Base-by-base conservation (phyloP, 2,888 invertebrate genomes). In the Plusia festucae region DNA sequence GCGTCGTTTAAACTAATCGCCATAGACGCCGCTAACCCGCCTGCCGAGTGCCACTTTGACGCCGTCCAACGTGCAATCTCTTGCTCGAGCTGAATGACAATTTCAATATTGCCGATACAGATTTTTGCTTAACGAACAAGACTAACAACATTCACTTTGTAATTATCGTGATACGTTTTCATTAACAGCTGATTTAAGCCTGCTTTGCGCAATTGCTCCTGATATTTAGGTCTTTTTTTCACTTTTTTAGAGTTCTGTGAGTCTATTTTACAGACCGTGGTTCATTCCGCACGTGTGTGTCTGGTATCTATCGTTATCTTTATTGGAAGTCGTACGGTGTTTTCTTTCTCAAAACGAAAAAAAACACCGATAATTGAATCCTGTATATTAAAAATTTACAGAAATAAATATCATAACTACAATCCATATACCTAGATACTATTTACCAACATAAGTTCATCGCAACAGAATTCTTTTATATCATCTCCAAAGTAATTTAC, bases 1-100 rank as follows among this genome's bases (percentile, higher is more conserved):
- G 89, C 88, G 89, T 86, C 90, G 88, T 90, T 92, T 91, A 91
- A 91, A 89, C 88, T 93, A 93, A 93, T 93, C 90, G 85, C 83
- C 81, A 78, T 79, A 82, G 88, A 84, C 84, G 87, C 87, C 84
- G 82, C 82, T 85, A 80, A 80, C 82, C 75, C 79, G 78, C 76
- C 78, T 62, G 68, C 68, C 76, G 79, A 81, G 74, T 83, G 83
- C 84, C 85, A 85, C 81, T 82, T 85, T 82, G 88, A 86, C 87
- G 90, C 89, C 87, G 73, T 79, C 71, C 78, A 79, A 76, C 73
- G 79, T 79, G 87, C 86, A 88, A 86, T 87, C 86, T 85, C 82
- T 82, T 84, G 84, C 85, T 86, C 83, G 85, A 80, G 81, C 78
- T 80, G 85, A 83, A 85, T 88, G 87, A 89, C 89, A 89, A 88